Evolutionary conservation across 2,797 vertebrate genomes (phyloP).

Genomic region (Sebastes iracundus): DNA sequence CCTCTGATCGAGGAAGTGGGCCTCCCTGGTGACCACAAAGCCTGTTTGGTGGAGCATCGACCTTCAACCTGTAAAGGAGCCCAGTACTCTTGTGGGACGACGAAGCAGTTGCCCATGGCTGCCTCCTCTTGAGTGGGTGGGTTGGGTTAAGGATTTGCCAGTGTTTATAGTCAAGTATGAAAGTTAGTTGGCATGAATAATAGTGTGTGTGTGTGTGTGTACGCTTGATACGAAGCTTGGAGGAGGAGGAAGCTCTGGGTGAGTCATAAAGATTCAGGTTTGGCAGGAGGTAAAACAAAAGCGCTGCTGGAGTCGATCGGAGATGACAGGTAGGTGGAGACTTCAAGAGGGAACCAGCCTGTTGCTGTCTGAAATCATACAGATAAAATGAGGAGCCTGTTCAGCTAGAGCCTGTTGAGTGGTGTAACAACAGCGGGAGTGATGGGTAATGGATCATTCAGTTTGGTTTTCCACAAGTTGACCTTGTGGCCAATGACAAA

Average conservation of each 20-base stretch:
- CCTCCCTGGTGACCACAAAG: constrained; percentile 66
- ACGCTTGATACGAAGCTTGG: constrained; percentile 6
- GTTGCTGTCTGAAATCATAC: constrained; percentile 59
- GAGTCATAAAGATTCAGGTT: constrained; percentile 70
- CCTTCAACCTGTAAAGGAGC: constrained; percentile 71
- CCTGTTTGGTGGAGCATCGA: constrained; percentile 63
- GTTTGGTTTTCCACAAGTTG: constrained; percentile 46
- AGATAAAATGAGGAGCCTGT: constrained; percentile 34
- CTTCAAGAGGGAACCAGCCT: constrained; percentile 39
- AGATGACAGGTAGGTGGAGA: constrained; percentile 63
- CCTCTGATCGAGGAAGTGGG: constrained; percentile 36
- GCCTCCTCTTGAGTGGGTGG: constrained; percentile 57
- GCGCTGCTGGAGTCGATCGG: constrained; percentile 41
- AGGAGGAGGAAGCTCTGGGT: constrained; percentile 45
- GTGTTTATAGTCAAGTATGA: constrained; percentile 48
- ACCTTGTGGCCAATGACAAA: constrained; percentile 27
- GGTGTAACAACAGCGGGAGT: constrained; percentile 23
- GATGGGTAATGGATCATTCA: constrained; percentile 31
- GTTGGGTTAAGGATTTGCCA: constrained; percentile 46
- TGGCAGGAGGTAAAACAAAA: constrained; percentile 69
- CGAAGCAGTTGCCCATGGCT: constrained; percentile 56
- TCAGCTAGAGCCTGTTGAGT: constrained; percentile 28
- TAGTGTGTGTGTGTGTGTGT: constrained; percentile 5
- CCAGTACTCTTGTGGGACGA: constrained; percentile 45
- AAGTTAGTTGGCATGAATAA: constrained; percentile 64